Evolutionary conservation across 2,113 vertebrate genomes (phyloP).

Genomic region (Microtus oregoni): DNA sequence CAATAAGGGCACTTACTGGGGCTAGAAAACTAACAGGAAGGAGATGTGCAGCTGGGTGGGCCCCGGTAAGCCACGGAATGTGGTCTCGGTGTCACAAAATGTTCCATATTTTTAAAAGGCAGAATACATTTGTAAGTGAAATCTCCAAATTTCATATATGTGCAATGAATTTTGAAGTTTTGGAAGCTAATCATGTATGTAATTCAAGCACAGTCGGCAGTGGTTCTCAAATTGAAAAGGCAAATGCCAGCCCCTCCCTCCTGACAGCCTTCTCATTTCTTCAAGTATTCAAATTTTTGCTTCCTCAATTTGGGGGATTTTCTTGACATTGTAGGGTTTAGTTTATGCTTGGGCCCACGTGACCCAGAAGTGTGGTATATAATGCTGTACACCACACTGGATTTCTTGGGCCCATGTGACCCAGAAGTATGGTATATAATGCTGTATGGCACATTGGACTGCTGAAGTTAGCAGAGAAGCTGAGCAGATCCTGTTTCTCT

Average conservation of each 20-base stretch:
- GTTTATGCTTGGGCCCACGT: background rate
- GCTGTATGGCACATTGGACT: background rate
- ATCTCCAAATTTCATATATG: background rate
- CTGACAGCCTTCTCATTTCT: background rate
- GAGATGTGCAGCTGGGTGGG: background rate
- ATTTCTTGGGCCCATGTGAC: no score
- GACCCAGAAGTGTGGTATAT: background rate
- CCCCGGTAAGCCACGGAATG: background rate
- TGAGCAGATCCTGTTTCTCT: background rate
- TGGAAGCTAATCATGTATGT: background rate
- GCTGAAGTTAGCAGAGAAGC: conserved; percentile 15
- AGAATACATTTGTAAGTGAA: conserved; percentile 27
- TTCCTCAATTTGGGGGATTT: conserved; percentile 51
- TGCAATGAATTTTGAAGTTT: background rate
- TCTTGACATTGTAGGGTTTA: conserved; percentile 3
- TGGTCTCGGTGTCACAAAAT: background rate
- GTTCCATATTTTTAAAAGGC: background rate
- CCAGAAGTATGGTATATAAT: background rate
- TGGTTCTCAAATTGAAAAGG: conserved; percentile 30
- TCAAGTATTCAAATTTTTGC: conserved; percentile 44
- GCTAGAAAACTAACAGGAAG: background rate
- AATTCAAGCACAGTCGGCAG: background rate
- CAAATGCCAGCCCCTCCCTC: background rate
- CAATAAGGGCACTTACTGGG: background rate
- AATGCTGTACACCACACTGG: background rate